Evolutionary conservation across 2,888 invertebrate species (phyloP), one percentile per base, ranked within the genome.

Genomic region (Ophraella communa): DNA sequence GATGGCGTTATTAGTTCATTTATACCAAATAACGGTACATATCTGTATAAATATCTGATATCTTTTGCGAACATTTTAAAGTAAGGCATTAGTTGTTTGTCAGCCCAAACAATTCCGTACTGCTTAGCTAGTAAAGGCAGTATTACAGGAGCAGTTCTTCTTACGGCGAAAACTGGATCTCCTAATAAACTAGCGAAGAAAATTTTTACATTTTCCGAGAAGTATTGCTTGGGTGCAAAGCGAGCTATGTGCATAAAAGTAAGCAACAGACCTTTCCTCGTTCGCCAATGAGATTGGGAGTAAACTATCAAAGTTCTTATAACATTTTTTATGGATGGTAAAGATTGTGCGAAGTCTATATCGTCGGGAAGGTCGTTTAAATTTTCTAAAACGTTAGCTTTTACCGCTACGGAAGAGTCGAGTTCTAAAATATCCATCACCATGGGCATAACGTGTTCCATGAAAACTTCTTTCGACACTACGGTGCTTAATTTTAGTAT

Each of bases 61-160:
- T 81, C 78, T 55, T 74, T 76, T 0, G 74, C 64, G 39, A 77
- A 78, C 52, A 73, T 72, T 11, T 76, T 68, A 35, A 79, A 73
- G 53, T 72, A 75, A 3, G 79, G 78, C 20, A 80, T 70, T 4
- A 81, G 69, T 17, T 79, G 73, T 27, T 72, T 67, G 5, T 67
- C 69, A 0, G 77, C 74, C 81, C 81, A 82, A 42, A 69, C 70
- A n/a, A 78, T 74, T 1, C 81, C 80, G 54, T 78, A 82, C 47
- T 74, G 73, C 63, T 79, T 79, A 1, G 78, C 71, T 24, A 82
- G 64, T 8, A 80, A 64, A 3, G 82, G 82, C 11, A 82, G 67
- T 23, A 81, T 76, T 11, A 80, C 47, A 2, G 79, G 74, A 2
- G 80, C 79, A 0, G 78, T 79, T 64, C 78, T 74, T 65, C 82